These are phyloP conservation scores for Chrysodeixis includens DNA, from an alignment of 2,888 invertebrate genomes.

Conservation along the genomic window DNA sequence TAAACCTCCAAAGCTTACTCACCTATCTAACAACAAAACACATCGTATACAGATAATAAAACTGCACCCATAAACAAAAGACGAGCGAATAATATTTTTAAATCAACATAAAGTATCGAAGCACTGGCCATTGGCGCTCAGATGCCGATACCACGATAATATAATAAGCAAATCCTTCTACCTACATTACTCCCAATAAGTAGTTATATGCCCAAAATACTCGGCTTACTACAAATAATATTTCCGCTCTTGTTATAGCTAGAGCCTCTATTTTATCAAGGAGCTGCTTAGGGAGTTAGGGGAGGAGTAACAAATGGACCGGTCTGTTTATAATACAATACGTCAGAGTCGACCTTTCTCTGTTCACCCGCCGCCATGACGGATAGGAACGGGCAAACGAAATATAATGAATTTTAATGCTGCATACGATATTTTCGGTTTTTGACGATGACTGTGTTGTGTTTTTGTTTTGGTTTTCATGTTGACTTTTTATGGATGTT, in stretches of 20 bases:
- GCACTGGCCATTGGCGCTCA: constrained; percentile 8
- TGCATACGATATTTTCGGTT: not conserved
- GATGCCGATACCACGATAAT: constrained; percentile 9
- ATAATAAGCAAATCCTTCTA: constrained; percentile 47
- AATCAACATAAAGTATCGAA: constrained; percentile 16
- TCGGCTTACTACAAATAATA: constrained; percentile 13
- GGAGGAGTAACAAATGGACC: constrained; percentile 23
- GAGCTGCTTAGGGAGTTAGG: constrained; percentile 28
- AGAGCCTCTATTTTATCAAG: constrained; percentile 31
- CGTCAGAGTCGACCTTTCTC: constrained; percentile 18
- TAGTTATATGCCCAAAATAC: constrained; percentile 29
- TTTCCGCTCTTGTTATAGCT: constrained; percentile 8
- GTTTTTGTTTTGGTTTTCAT: not conserved
- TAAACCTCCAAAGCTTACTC: too few relatives aligned
- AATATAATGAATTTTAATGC: constrained; percentile 6
- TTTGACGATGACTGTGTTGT: not conserved
- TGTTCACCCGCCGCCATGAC: constrained; percentile 10
- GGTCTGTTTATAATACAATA: constrained; percentile 21
- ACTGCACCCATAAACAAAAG: constrained; percentile 8
- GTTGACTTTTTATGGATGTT: not conserved
- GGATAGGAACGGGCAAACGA: constrained; percentile 3
- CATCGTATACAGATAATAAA: not conserved
- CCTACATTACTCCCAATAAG: constrained; percentile 51
- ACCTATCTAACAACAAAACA: not conserved
- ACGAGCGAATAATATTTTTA: constrained; percentile 10